Percentiles rank a stretch among this genome's conserved stretches.
Conservation (phyloP, 1,140 invertebrate species). For the Drusus annulatus region DNA sequence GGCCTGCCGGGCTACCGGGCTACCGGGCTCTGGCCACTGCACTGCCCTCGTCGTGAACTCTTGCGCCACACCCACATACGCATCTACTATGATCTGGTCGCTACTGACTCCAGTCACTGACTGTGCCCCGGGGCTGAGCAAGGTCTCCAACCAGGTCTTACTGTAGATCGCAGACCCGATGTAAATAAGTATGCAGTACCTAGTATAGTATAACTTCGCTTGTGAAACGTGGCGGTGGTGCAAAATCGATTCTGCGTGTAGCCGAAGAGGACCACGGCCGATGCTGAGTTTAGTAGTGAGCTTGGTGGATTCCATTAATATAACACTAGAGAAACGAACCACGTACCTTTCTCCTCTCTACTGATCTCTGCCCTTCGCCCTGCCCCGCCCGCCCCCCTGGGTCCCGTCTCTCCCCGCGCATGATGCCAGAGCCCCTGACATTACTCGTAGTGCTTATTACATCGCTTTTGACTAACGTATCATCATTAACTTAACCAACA, state of each 20-base stretch:
- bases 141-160: slow-evolving; percentile 47
- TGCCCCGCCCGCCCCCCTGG: neutral
- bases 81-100: slow-evolving; percentile 23
- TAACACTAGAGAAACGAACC: slow-evolving; percentile 22
- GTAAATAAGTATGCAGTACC: slow-evolving; percentile 55
- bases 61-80: slow-evolving; percentile 36
- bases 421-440: slow-evolving; percentile 12
- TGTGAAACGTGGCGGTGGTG: slow-evolving; percentile 57
- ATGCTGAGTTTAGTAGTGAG: slow-evolving; percentile 41
- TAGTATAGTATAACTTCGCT: slow-evolving; percentile 59
- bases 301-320: slow-evolving; percentile 39
- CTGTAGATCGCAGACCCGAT: slow-evolving; percentile 57
- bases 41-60: slow-evolving; percentile 9
- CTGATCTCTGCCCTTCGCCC: slow-evolving; percentile 3
- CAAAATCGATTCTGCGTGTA: slow-evolving; percentile 58
- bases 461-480: slow-evolving; percentile 44
- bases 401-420: slow-evolving; percentile 29
- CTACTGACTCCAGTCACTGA: neutral
- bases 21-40: neutral
- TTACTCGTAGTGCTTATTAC: slow-evolving; percentile 15
- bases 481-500: slow-evolving; percentile 2
- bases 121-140: slow-evolving; percentile 55
- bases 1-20: neutral
- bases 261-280: slow-evolving; percentile 35
- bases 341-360: neutral